A percentile compares a stretch with the other conserved stretches of the same genome.
phyloP scores from a whole-genome alignment of 2,797 vertebrate genomes.

The Okamejei kenojei region DNA sequence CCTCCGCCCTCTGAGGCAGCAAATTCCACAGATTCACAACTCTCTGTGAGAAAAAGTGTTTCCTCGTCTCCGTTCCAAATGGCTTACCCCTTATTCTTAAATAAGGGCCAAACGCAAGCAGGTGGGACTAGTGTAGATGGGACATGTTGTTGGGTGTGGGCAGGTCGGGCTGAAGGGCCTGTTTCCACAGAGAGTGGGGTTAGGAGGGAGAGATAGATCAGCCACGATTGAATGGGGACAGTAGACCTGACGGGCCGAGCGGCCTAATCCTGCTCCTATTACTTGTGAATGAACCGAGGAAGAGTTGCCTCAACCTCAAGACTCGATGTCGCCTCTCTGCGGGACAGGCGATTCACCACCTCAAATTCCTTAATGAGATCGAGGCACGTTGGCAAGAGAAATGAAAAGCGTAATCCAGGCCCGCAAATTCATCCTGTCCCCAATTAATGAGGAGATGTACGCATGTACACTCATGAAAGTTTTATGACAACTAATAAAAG shows the following conservation, averaged over 20 bases:
- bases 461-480: constrained; percentile 36
- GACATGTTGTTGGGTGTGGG: no score
- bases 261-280: no score
- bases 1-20: neutral
- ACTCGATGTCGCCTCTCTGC: neutral
- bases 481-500: constrained; percentile 41
- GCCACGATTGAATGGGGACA: no score
- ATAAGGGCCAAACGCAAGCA: no score
- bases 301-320: neutral
- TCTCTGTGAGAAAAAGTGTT: neutral
- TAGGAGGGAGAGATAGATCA: no score
- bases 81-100: no score
- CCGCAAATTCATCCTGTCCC: neutral
- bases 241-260: no score
- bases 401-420: constrained; percentile 17
- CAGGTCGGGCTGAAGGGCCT: no score
- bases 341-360: neutral
- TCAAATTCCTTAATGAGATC: neutral
- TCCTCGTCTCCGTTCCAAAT: neutral
- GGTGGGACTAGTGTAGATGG: no score
- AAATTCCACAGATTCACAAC: neutral
- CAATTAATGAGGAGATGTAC: constrained; percentile 25
- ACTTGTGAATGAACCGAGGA: neutral
- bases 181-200: no score
- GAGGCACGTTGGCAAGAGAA: neutral